A percentile compares a stretch with the other conserved stretches of the same genome.
Conservation (phyloP, 2,888 invertebrate genomes). For the Cerastis leucographa region DNA sequence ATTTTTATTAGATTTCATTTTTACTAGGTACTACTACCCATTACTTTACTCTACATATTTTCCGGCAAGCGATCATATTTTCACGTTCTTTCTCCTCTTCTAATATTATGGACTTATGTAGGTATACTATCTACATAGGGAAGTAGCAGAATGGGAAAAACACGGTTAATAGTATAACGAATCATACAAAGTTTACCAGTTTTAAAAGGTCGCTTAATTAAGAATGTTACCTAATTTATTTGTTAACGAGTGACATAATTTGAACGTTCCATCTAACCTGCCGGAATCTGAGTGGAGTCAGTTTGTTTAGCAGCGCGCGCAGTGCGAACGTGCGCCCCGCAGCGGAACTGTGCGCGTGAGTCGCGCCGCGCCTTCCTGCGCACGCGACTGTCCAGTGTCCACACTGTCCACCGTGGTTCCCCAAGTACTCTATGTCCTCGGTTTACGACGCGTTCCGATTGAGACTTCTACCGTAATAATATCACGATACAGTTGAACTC, state of each 20-base stretch:
- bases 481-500: constrained; percentile 25
- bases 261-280: constrained; percentile 60
- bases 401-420: constrained; percentile 7
- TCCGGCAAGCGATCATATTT: background rate
- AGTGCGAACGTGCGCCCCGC: constrained; percentile 77
- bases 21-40: background rate
- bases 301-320: constrained; percentile 72
- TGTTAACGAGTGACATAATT: constrained; percentile 73
- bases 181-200: constrained; percentile 11
- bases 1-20: background rate
- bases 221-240: constrained; percentile 57
- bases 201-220: constrained; percentile 44
- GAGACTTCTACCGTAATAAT: constrained; percentile 32
- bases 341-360: constrained; percentile 66
- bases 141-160: background rate
- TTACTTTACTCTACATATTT: background rate
- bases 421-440: constrained; percentile 39
- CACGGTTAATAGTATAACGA: constrained; percentile 1
- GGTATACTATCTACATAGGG: background rate
- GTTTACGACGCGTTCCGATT: constrained; percentile 18
- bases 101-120: background rate
- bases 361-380: constrained; percentile 57
- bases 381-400: constrained; percentile 25
- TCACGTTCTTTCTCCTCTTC: background rate
- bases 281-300: constrained; percentile 65